Conservation (phyloP, 2,888 invertebrate species). For the Thera obeliscata region DNA sequence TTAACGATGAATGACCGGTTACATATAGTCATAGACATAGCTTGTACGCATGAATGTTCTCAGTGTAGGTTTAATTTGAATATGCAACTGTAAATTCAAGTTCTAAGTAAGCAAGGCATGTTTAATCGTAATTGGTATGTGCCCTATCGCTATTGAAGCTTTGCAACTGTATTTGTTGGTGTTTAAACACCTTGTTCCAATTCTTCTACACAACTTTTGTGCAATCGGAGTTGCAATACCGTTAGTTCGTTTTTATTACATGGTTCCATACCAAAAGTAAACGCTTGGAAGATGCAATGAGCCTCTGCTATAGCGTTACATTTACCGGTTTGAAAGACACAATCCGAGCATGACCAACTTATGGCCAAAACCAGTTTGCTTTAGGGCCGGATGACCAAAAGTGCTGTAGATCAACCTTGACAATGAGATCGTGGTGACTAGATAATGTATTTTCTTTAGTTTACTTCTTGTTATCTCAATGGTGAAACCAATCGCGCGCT, state of each 20-base stretch:
- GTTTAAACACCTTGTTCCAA: not conserved
- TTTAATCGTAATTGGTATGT: slow-evolving; percentile 16
- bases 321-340: slow-evolving; percentile 42
- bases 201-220: not conserved
- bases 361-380: slow-evolving; percentile 64
- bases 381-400: slow-evolving; percentile 52
- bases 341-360: slow-evolving; percentile 56
- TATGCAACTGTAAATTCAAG: slow-evolving; percentile 12
- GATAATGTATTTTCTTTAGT: slow-evolving; percentile 52
- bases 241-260: slow-evolving; percentile 29
- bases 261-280: slow-evolving; percentile 28
- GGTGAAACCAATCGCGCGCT: slow-evolving; percentile 49
- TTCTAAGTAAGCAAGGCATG: slow-evolving; percentile 1
- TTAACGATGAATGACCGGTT: not conserved
- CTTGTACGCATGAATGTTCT: slow-evolving; percentile 1
- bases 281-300: slow-evolving; percentile 35
- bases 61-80: slow-evolving; percentile 8
- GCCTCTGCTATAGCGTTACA: slow-evolving; percentile 38
- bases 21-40: not conserved
- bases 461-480: slow-evolving; percentile 47
- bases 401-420: slow-evolving; percentile 68
- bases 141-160: not conserved
- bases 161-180: not conserved
- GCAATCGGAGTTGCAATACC: slow-evolving; percentile 23
- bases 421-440: slow-evolving; percentile 73